Evolutionary conservation across 2,113 vertebrate species (phyloP).

Genomic region (Platysteira castanea): DNA sequence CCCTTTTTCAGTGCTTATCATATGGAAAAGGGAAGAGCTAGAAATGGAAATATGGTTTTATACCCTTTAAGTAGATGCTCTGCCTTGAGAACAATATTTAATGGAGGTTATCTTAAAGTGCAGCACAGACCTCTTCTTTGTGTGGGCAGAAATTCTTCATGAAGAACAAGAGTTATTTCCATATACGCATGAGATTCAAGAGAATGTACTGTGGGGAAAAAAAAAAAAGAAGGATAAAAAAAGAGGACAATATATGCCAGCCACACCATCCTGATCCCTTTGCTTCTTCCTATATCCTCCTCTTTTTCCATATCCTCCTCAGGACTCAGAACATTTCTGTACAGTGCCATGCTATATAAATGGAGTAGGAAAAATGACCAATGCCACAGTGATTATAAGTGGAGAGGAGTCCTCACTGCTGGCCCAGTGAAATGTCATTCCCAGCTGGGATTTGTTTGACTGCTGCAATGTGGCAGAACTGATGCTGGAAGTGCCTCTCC

Average conservation of each 20-base stretch:
- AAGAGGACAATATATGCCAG: neutral
- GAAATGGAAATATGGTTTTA: neutral
- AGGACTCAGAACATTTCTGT: neutral
- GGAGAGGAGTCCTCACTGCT: neutral
- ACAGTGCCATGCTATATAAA: neutral
- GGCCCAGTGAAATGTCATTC: neutral
- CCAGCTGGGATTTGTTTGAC: neutral
- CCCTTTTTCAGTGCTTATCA: neutral
- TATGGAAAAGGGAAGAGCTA: neutral
- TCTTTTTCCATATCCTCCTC: neutral
- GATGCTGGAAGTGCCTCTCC: neutral
- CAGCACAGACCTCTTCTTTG: neutral
- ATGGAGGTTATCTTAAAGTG: neutral
- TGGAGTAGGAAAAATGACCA: neutral
- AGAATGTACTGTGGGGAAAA: accelerated
- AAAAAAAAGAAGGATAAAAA: neutral
- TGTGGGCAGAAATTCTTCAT: neutral
- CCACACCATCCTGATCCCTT: neutral
- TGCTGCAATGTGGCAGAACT: neutral
- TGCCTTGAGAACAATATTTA: neutral
- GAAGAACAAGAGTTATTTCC: neutral
- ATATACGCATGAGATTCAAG: neutral
- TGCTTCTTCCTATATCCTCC: neutral
- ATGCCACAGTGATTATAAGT: neutral
- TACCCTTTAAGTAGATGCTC: neutral